phyloP scores from a whole-genome alignment of 1,140 invertebrate species.

The Macrocentrus cingulum region DNA sequence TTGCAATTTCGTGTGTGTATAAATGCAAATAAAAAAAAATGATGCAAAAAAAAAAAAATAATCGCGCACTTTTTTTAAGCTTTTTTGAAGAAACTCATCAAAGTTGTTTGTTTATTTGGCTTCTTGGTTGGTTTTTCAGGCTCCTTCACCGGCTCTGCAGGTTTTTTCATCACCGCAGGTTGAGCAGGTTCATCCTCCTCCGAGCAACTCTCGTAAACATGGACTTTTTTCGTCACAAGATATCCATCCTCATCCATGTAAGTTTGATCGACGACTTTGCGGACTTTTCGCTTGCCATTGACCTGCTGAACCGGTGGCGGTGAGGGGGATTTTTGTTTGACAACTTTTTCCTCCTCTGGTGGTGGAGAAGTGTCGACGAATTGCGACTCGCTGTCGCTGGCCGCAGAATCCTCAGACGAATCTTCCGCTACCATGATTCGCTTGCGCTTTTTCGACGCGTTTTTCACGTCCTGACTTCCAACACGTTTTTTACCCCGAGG shows the following conservation, averaged over 20 bases:
- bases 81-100: constrained; percentile 47
- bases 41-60: neutral
- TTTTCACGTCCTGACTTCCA: constrained; percentile 35
- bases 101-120: constrained; percentile 39
- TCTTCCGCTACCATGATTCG: constrained; percentile 42
- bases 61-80: no score
- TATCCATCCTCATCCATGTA: constrained; percentile 50
- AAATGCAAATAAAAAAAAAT: neutral
- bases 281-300: constrained; percentile 43
- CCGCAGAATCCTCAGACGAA: constrained; percentile 36
- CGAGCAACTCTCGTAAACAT: constrained; percentile 47
- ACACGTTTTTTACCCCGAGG: constrained; percentile 39
- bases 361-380: constrained; percentile 27
- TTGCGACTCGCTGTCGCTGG: constrained; percentile 36
- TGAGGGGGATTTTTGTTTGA: constrained; percentile 34
- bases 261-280: constrained; percentile 46
- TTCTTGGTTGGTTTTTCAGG: constrained; percentile 27
- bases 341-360: constrained; percentile 19
- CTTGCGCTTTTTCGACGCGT: constrained; percentile 42
- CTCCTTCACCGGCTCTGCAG: constrained; percentile 13
- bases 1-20: neutral
- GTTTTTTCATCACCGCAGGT: constrained; percentile 15
- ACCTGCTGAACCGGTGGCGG: constrained; percentile 33
- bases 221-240: constrained; percentile 48
- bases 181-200: constrained; percentile 38